Evolutionary conservation across 2,888 invertebrate species (phyloP).

Genomic region (Poecilus cupreus): DNA sequence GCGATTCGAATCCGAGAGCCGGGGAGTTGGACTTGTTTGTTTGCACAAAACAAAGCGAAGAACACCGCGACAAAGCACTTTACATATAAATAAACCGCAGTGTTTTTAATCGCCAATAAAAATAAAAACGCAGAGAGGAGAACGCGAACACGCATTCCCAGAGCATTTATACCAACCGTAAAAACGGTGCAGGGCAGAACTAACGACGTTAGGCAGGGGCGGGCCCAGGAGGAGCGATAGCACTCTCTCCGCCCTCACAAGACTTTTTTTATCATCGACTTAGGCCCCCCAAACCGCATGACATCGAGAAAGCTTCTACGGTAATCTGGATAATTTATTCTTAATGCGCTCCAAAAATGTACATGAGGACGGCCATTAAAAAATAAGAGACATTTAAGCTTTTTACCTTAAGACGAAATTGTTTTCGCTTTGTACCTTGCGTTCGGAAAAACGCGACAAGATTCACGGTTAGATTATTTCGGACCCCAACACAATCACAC

Average conservation of each 20-base stretch:
- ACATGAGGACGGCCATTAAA: slow-evolving; percentile 17
- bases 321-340: slow-evolving; percentile 44
- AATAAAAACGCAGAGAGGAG: slow-evolving; percentile 50
- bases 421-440: background rate
- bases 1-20: too few species aligned
- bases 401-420: slow-evolving; percentile 13
- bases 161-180: slow-evolving; percentile 53
- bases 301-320: background rate
- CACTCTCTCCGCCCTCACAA: background rate
- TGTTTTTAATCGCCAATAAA: slow-evolving; percentile 58
- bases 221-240: background rate
- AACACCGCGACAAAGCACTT: slow-evolving; percentile 54
- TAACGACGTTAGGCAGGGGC: slow-evolving; percentile 51
- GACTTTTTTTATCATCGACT: background rate
- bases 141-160: slow-evolving; percentile 51
- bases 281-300: background rate
- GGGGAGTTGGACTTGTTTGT: slow-evolving; percentile 6
- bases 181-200: slow-evolving; percentile 38
- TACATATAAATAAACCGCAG: slow-evolving; percentile 58
- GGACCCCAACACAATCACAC: too few species aligned
- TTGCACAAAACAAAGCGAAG: slow-evolving; percentile 47
- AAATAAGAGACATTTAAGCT: slow-evolving; percentile 13
- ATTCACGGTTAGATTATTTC: background rate
- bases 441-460: background rate
- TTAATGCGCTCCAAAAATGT: slow-evolving; percentile 20